Evolutionary conservation across 2,888 invertebrate species (phyloP).

Genomic region (Plagiodera versicolora): DNA sequence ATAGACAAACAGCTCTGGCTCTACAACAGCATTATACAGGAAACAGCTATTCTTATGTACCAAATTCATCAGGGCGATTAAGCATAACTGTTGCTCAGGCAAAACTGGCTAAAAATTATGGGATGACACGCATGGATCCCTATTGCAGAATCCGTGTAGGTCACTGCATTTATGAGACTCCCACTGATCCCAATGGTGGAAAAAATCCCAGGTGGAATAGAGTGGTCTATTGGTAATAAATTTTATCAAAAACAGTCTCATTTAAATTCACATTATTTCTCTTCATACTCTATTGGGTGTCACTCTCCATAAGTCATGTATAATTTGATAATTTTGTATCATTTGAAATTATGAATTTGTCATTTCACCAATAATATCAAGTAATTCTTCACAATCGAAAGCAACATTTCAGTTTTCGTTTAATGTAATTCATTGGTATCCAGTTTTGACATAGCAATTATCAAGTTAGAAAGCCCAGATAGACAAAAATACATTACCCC

Average conservation of each 20-base stretch:
- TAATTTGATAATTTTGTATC: too few relatives aligned
- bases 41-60: constrained; percentile 53
- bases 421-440: too few relatives aligned
- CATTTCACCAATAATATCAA: too few relatives aligned
- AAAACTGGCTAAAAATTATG: constrained; percentile 92
- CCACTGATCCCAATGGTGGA: constrained; percentile 91
- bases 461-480: too few relatives aligned
- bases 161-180: constrained; percentile 93
- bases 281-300: too few relatives aligned
- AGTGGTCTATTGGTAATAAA: constrained; percentile 81
- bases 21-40: constrained; percentile 67
- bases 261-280: too few relatives aligned
- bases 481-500: too few relatives aligned
- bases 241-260: neutral
- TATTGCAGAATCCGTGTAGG: constrained; percentile 92
- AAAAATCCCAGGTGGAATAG: constrained; percentile 97
- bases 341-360: too few relatives aligned
- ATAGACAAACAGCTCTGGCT: constrained; percentile 76
- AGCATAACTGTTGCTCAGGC: constrained; percentile 89
- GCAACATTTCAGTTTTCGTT: too few relatives aligned
- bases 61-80: constrained; percentile 66
- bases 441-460: too few relatives aligned
- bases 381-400: too few relatives aligned
- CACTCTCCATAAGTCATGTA: too few relatives aligned
- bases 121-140: constrained; percentile 93